phyloP scores from a whole-genome alignment of 1,140 invertebrate genomes.

The Neoseiulus cucumeris region DNA sequence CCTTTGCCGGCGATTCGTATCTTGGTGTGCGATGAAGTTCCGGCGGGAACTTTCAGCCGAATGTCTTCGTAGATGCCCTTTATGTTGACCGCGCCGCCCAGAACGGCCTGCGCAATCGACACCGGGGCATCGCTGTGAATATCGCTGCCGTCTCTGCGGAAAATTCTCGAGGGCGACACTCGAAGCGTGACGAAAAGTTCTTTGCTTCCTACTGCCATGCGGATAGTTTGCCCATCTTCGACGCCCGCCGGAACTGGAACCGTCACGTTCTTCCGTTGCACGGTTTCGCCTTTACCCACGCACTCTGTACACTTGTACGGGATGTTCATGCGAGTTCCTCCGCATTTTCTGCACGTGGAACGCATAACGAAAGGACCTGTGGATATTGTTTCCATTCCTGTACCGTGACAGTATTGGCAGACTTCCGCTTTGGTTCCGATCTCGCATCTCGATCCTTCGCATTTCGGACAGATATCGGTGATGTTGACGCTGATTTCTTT shows the following conservation, averaged over 20 bases:
- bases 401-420: conserved; percentile 89
- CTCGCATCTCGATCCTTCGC: conserved; percentile 59
- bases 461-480: conserved; percentile 75
- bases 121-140: conserved; percentile 72
- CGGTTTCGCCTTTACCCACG: conserved; percentile 71
- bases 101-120: conserved; percentile 67
- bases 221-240: conserved; percentile 83
- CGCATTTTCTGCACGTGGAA: conserved; percentile 78
- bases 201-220: conserved; percentile 62
- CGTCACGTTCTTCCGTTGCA: conserved; percentile 67
- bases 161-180: conserved; percentile 74
- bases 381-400: conserved; percentile 50
- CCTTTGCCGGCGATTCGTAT: conserved; percentile 73
- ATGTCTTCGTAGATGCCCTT: conserved; percentile 89
- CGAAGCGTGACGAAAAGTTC: conserved; percentile 84
- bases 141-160: conserved; percentile 75
- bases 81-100: conserved; percentile 76
- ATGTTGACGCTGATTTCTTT: conserved; percentile 83
- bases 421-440: conserved; percentile 61
- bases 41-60: conserved; percentile 42
- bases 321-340: conserved; percentile 65
- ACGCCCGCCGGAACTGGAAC: conserved; percentile 94
- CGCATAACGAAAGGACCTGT: conserved; percentile 86
- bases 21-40: conserved; percentile 73
- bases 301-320: conserved; percentile 80